Evolutionary conservation across 1,140 invertebrate species (phyloP).

Genomic region (Agrypnia vestita): DNA sequence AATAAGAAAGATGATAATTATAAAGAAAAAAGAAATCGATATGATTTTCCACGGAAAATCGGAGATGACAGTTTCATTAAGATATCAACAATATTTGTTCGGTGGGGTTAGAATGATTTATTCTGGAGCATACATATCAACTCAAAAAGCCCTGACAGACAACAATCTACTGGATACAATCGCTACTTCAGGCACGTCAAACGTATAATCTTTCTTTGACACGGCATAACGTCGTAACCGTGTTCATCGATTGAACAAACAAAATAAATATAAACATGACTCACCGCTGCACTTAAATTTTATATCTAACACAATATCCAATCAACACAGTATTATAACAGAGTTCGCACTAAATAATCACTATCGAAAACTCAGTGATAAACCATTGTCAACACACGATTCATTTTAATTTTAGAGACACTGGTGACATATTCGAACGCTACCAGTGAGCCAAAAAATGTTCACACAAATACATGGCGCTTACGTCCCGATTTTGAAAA

Average conservation of each 20-base stretch:
- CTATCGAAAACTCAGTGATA: slow-evolving; percentile 30
- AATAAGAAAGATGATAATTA: too few species aligned
- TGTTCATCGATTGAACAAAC: slow-evolving; percentile 51
- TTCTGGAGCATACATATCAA: not conserved
- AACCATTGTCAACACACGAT: slow-evolving; percentile 45
- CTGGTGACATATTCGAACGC: not conserved
- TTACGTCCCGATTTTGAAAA: slow-evolving; percentile 39
- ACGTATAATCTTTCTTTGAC: slow-evolving; percentile 32
- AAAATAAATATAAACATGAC: slow-evolving; percentile 59
- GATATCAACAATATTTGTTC: too few species aligned
- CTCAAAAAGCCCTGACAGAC: not conserved
- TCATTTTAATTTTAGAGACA: not conserved
- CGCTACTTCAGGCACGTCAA: slow-evolving; percentile 36
- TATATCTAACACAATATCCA: slow-evolving; percentile 46
- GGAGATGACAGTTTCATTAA: too few species aligned
- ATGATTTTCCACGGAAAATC: too few species aligned
- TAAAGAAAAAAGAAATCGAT: too few species aligned
- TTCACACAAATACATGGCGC: slow-evolving; percentile 24
- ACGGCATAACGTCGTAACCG: slow-evolving; percentile 38
- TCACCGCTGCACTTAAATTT: slow-evolving; percentile 54
- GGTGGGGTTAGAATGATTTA: too few species aligned
- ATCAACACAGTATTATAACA: slow-evolving; percentile 49
- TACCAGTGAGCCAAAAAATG: slow-evolving; percentile 1
- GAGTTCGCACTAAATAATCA: slow-evolving; percentile 29
- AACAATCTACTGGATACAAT: not conserved